A percentile compares a stretch with the other conserved stretches of the same genome.
Conservation (phyloP, 2,888 invertebrate species). For the Dione juno region DNA sequence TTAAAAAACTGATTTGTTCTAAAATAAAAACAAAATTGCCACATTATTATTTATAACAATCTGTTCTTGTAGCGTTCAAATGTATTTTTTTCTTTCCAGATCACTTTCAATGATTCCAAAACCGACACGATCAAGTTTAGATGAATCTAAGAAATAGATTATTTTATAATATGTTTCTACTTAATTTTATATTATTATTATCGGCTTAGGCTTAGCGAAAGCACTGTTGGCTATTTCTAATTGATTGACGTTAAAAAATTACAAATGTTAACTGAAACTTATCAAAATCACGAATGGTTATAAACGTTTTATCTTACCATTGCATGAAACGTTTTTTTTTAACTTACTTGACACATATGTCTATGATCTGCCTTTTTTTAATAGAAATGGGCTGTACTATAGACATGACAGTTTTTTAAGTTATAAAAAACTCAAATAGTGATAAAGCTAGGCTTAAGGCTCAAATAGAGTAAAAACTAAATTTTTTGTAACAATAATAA, state of each 20-base stretch:
- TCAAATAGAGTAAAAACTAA: background rate
- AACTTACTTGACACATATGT: background rate
- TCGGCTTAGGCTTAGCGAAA: conserved; percentile 46
- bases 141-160: conserved; percentile 68
- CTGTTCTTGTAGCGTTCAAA: background rate
- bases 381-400: background rate
- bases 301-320: background rate
- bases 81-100: conserved; percentile 60
- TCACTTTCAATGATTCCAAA: conserved; percentile 76
- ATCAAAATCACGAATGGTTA: background rate
- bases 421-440: background rate
- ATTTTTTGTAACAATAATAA: background rate
- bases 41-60: background rate
- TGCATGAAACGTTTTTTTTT: background rate
- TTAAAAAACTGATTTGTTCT: background rate
- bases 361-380: background rate
- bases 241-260: conserved; percentile 21
- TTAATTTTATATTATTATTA: conserved; percentile 22
- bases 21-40: conserved; percentile 24
- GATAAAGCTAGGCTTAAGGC: background rate
- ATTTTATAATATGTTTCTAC: conserved; percentile 29
- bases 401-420: background rate
- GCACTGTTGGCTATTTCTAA: conserved; percentile 42
- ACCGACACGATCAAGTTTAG: conserved; percentile 71
- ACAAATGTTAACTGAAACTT: background rate